Evolutionary conservation across 2,113 vertebrate genomes (phyloP), one percentile per base, ranked within the genome.

Genomic region (Brachyhypopomus gauderio): DNA sequence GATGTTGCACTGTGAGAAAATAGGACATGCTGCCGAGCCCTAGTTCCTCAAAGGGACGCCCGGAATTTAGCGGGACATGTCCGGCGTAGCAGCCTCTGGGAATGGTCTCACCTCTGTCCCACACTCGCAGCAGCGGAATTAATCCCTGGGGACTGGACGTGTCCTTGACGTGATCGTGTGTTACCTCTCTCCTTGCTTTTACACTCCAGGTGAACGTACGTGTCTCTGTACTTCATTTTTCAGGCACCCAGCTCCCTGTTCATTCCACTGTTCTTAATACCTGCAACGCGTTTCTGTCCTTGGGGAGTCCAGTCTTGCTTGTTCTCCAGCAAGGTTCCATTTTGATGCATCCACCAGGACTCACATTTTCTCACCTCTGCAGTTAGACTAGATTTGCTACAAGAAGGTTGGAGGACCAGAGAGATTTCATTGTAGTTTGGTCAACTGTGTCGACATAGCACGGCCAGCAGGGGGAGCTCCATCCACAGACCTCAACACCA

Each of bases 391-490:
- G 30, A 81, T 67, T 67, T 66, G 8, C 64, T 59, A 41, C 3
- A 45, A 20, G 45, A 60, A 27, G 52, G 34, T 72, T 36, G 17
- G 17, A 60, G 60, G 66, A 25, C n/a, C 19, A 36, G 64, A 78
- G 52, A 70, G 25, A 41, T 78, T 78, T n/a, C 76, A 22, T 69
- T 55, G 27, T 12, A 12, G 17, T 62, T 70, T 60, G 48, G n/a
- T 14, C 20, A 16, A 3, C 19, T 86, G 85, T 86, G 62, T 70
- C 83, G 69, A 73, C 72, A 23, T 3, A 17, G 45, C 55, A 56
- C 62, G 56, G 41, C 84, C 84, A 83, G 80, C 63, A 83, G 78
- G 84, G 79, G 84, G 77, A 72, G 84, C 80, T 83, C 84, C 73
- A 77, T 72, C n/a, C 81, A 83, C 67, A 85, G 74, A 59, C 52